These are phyloP conservation scores for Hyperoplus immaculatus DNA, from an alignment of 2,797 vertebrate species.

Conservation along the genomic window DNA sequence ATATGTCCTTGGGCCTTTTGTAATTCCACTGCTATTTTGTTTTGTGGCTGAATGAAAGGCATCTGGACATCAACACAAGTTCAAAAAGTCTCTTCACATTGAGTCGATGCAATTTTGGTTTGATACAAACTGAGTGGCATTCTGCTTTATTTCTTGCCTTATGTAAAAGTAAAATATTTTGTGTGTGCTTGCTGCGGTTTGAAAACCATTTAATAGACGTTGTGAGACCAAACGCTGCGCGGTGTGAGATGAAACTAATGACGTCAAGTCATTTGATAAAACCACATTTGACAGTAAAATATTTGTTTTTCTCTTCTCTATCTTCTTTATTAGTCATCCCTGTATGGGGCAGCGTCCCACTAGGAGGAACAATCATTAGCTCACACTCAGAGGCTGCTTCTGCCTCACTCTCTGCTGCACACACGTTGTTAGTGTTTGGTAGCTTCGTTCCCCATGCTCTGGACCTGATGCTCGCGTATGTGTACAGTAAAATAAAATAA, in stretches of 20 bases:
- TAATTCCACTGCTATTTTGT: background rate
- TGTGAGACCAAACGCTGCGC: constrained; percentile 19
- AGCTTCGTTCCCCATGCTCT: background rate
- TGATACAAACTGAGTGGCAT: background rate
- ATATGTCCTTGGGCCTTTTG: constrained; percentile 4
- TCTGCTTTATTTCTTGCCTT: background rate
- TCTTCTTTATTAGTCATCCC: constrained; percentile 36
- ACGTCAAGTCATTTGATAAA: too few species aligned
- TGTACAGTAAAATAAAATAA: constrained; percentile 32
- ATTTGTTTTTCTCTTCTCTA: constrained; percentile 10
- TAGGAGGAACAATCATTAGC: constrained; percentile 55
- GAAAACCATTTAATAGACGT: constrained; percentile 16
- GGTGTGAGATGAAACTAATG: constrained; percentile 36
- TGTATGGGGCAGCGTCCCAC: constrained; percentile 28
- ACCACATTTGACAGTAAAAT: too few species aligned
- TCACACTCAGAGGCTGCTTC: constrained; percentile 35
- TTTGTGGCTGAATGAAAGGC: constrained; percentile 1
- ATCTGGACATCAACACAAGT: background rate
- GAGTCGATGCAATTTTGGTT: background rate
- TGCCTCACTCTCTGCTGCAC: constrained; percentile 33
- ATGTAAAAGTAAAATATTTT: constrained; percentile 14
- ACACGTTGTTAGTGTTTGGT: constrained; percentile 1
- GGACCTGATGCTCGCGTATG: constrained; percentile 4
- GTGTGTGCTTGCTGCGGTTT: constrained; percentile 8
- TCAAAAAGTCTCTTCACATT: background rate